A percentile compares a stretch with the other conserved stretches of the same genome.
Conservation (phyloP, 92 coral and sea anemone genomes). For the Parazoanthus atlanticus region DNA sequence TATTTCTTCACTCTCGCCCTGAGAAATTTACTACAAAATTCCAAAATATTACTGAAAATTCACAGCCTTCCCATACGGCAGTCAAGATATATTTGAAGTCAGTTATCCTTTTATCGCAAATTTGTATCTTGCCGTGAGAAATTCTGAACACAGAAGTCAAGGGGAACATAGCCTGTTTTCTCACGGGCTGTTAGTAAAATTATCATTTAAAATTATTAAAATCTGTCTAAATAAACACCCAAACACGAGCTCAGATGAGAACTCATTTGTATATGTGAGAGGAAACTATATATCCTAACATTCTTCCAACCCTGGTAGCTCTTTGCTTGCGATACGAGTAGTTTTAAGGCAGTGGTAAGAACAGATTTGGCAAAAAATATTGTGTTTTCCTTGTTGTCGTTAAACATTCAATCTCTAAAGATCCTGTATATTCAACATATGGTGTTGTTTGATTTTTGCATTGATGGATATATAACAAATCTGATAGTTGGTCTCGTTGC, state of each 20-base stretch:
- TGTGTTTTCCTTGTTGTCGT: background rate
- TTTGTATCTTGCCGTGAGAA: slow-evolving; percentile 90
- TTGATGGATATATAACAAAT: background rate
- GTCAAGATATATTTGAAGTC: slow-evolving; percentile 63
- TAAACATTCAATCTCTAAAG: slow-evolving; percentile 20
- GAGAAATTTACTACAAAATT: background rate
- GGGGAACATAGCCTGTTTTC: slow-evolving; percentile 83
- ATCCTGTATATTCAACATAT: slow-evolving; percentile 15
- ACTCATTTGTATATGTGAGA: slow-evolving; percentile 10
- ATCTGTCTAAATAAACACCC: slow-evolving; percentile 63
- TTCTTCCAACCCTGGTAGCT: background rate
- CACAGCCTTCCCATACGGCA: slow-evolving; percentile 33
- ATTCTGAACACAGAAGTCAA: slow-evolving; percentile 74
- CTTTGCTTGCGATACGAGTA: background rate
- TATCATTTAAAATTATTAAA: slow-evolving; percentile 71
- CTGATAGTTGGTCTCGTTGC: background rate
- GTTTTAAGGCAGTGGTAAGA: background rate
- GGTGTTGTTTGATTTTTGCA: background rate
- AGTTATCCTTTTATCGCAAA: slow-evolving; percentile 78
- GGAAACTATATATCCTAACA: background rate
- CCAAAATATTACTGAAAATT: background rate
- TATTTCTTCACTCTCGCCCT: background rate
- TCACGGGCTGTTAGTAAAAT: slow-evolving; percentile 92
- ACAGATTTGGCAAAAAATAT: background rate
- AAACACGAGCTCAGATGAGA: slow-evolving; percentile 20